These are phyloP conservation scores for Lymantria monacha DNA, from an alignment of 2,888 invertebrate species.

Conservation along the genomic window DNA sequence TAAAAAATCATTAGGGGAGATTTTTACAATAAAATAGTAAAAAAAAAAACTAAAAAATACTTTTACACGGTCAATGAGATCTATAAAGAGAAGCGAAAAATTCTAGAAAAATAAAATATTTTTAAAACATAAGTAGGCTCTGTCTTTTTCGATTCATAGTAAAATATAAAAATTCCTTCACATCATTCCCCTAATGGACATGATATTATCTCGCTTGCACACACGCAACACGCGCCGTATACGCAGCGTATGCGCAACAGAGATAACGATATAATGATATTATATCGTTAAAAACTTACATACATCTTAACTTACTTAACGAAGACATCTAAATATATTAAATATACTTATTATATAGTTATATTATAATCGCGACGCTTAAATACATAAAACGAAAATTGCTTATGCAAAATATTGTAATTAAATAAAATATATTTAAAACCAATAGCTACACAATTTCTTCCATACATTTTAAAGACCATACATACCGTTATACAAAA, in stretches of 20 bases:
- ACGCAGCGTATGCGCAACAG: constrained; percentile 36
- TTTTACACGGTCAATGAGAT: constrained; percentile 51
- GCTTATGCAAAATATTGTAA: constrained; percentile 36
- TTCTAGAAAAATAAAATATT: constrained; percentile 63
- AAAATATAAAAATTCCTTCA: constrained; percentile 78
- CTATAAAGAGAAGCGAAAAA: constrained; percentile 59
- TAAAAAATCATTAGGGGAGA: constrained; percentile 42
- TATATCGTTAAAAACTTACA: constrained; percentile 78
- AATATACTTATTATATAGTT: constrained; percentile 73
- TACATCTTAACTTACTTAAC: constrained; percentile 73
- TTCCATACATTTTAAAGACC: constrained; percentile 13
- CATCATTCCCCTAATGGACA: constrained; percentile 78
- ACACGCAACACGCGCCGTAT: constrained; percentile 32
- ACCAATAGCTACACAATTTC: constrained; percentile 19
- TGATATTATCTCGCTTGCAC: constrained; percentile 52
- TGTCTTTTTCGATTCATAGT: constrained; percentile 78
- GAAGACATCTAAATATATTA: constrained; percentile 78
- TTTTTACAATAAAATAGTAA: constrained; percentile 32
- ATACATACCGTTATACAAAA: constrained; percentile 13
- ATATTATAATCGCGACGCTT: constrained; percentile 58
- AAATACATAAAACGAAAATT: constrained; percentile 45
- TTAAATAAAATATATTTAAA: constrained; percentile 29
- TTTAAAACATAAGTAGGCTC: constrained; percentile 63
- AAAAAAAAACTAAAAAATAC: constrained; percentile 26
- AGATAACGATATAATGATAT: constrained; percentile 61